These are phyloP conservation scores for Sphaerodactylus townsendi DNA, from an alignment of 2,113 vertebrate genomes.

Conservation along the genomic window DNA sequence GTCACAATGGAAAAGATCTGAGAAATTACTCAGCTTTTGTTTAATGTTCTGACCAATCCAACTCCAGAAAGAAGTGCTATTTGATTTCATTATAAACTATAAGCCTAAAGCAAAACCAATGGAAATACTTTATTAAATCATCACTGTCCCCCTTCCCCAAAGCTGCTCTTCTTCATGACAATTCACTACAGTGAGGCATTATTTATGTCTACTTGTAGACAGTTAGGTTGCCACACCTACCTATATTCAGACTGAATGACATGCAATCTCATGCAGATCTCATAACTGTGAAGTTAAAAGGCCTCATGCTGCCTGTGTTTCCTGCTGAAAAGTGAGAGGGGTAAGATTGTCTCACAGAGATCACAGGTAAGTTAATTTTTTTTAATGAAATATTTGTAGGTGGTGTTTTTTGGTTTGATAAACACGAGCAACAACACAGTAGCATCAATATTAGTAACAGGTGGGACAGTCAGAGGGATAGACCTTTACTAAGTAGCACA, in stretches of 20 bases:
- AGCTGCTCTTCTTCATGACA: neutral
- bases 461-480: neutral
- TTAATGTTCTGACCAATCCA: neutral
- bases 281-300: neutral
- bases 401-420: neutral
- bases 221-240: neutral
- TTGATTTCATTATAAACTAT: neutral
- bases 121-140: neutral
- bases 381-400: neutral
- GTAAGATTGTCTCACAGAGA: neutral
- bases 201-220: conserved; percentile 14
- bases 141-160: neutral
- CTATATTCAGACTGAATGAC: conserved; percentile 1
- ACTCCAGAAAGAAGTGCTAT: neutral
- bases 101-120: neutral
- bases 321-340: neutral
- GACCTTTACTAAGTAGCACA: neutral
- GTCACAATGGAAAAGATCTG: neutral
- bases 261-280: neutral
- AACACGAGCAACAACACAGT: neutral
- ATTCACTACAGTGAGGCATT: neutral
- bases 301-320: neutral
- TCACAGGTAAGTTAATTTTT: neutral
- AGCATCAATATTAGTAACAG: neutral
- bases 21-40: neutral